Evolutionary conservation across 2,113 vertebrate species (phyloP).

Genomic region (Dipodomys merriami): DNA sequence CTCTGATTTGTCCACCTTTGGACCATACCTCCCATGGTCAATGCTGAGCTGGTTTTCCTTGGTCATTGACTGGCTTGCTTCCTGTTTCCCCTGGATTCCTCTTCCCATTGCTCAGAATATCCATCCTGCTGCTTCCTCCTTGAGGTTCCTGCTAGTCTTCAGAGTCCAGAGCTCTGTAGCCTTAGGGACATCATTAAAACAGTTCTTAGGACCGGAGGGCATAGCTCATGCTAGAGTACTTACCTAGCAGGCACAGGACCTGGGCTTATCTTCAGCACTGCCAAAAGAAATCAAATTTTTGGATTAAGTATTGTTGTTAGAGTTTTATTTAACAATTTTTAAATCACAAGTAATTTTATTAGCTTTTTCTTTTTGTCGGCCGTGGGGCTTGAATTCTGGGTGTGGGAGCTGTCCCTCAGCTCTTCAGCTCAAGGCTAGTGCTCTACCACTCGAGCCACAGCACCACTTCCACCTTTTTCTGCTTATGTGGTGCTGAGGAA

Average conservation of each 20-base stretch:
- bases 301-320: background rate
- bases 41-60: background rate
- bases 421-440: too few species aligned
- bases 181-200: background rate
- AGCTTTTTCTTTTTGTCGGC: background rate
- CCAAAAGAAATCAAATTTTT: background rate
- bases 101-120: background rate
- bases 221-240: background rate
- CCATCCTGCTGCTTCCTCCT: background rate
- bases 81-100: background rate
- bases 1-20: background rate
- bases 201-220: too few species aligned
- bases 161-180: background rate
- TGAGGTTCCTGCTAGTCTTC: background rate
- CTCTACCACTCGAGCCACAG: too few species aligned
- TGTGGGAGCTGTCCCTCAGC: too few species aligned
- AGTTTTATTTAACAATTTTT: constrained; percentile 31
- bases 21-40: background rate
- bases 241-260: too few species aligned
- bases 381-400: too few species aligned
- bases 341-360: background rate
- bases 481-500: too few species aligned
- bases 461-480: too few species aligned
- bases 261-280: background rate
- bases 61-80: background rate